Base-by-base conservation (phyloP, 1,140 invertebrate genomes). In the Drosophila repleta region DNA sequence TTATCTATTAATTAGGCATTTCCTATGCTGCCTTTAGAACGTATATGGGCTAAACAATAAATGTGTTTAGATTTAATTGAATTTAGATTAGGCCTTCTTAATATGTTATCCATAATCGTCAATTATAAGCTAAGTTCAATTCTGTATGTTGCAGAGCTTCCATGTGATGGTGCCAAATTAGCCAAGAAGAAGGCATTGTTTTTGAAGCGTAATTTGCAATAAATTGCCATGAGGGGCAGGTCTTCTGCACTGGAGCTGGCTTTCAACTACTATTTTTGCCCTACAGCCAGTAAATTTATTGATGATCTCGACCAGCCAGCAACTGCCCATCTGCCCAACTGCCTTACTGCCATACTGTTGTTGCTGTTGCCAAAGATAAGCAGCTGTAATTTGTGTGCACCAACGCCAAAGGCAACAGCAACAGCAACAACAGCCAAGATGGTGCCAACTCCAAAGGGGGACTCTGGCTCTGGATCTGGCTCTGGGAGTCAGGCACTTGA, bases 201-300 rank as follows among this genome's bases (percentile, higher is more conserved):
- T 87, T 85, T 79, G 82, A 85, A 87, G 83, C 79, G 68, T 88
- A 83, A 88, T 88, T 88, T 88, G 83, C 83, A 88, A 88, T 88
- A 88, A 88, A 88, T 88, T 88, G 79, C 79, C 79, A 68, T 61
- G 52, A 65, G 79, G 79, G 69, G 65, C 78, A 46, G 41, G 6
- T 24, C 60, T 20, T 67, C 35, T 46, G 68, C 53, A 18, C 49
- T 63, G 56, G 32, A 24, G 18, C 41, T 57, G 51, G 53, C 65
- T 70, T 73, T 70, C 77, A 62, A 74, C 74, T 72, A 83, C 60
- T 75, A 75, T 78, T 87, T 79, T 80, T 79, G 79, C 70, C 70
- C 76, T 68, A 64, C 51, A 76, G 63, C 62, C 62, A 88, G 72
- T 76, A 79, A 88, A 88, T 88, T 88, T 88, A 88, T 88, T 88